Percentiles rank a stretch among this genome's conserved stretches.
Evolutionary conservation across 1,140 invertebrate species (phyloP).

Genomic region (Copidosoma floridanum): DNA sequence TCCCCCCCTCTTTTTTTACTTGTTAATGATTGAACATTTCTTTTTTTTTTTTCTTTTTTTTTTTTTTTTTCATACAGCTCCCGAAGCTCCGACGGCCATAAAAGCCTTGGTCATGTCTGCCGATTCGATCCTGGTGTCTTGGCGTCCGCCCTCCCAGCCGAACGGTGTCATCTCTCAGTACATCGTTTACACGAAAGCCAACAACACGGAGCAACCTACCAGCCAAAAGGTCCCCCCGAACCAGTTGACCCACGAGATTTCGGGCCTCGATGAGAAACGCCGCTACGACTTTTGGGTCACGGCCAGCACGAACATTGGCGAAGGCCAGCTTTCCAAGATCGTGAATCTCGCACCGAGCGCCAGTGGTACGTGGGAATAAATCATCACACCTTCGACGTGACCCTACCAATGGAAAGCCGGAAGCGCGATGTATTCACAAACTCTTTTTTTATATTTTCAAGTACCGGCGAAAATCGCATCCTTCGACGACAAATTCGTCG

Average conservation of each 20-base stretch:
- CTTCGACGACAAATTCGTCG: conserved; percentile 86
- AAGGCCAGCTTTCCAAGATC: conserved; percentile 84
- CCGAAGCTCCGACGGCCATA: conserved; percentile 86
- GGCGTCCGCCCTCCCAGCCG: conserved; percentile 86
- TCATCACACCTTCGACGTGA: no score
- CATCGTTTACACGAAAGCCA: conserved; percentile 85
- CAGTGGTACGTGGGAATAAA: conserved; percentile 62
- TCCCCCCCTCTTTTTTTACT: no score
- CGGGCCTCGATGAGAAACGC: conserved; percentile 74
- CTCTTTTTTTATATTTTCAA: conserved; percentile 39
- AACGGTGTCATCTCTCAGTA: conserved; percentile 93
- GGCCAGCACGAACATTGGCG: conserved; percentile 87
- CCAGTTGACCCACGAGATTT: conserved; percentile 70
- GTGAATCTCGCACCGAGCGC: conserved; percentile 79
- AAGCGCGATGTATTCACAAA: neutral
- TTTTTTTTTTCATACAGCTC: conserved; percentile 62
- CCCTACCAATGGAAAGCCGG: no score
- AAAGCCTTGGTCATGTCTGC: conserved; percentile 90
- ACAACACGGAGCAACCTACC: conserved; percentile 66
- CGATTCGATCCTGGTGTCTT: conserved; percentile 88
- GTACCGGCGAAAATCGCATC: conserved; percentile 91
- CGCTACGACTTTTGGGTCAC: conserved; percentile 95
- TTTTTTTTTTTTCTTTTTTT: neutral
- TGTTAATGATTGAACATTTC: conserved; percentile 24
- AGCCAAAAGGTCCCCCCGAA: conserved; percentile 67